These are phyloP conservation scores for Noturus placidus DNA, from an alignment of 2,113 vertebrate genomes.

Conservation along the genomic window DNA sequence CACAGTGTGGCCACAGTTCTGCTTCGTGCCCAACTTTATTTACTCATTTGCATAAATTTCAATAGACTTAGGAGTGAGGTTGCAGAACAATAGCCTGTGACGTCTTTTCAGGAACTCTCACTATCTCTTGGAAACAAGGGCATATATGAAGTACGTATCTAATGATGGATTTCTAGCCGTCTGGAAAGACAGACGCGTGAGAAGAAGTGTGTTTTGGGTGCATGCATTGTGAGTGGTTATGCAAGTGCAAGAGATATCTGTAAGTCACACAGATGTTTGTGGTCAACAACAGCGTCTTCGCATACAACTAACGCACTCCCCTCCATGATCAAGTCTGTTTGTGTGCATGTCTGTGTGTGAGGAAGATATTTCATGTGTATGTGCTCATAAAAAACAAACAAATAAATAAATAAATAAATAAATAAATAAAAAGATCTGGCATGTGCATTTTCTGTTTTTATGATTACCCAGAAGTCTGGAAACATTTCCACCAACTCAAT, in stretches of 20 bases:
- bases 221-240: background rate
- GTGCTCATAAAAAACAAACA: background rate
- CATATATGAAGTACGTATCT: background rate
- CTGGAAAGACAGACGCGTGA: constrained; percentile 3
- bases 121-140: constrained; percentile 4
- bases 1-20: background rate
- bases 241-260: background rate
- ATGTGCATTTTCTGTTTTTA: background rate
- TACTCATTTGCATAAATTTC: constrained; percentile 34
- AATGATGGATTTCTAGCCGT: background rate
- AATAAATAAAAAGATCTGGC: no score
- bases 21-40: constrained; percentile 23
- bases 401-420: no score
- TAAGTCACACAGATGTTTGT: constrained; percentile 9
- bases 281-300: background rate
- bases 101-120: background rate
- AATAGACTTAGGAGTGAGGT: background rate
- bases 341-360: background rate
- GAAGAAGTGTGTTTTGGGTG: background rate
- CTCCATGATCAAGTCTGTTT: background rate
- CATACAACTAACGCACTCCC: background rate
- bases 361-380: background rate
- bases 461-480: background rate
- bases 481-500: background rate
- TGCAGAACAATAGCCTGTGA: background rate